These are phyloP conservation scores for Zosterops japonicus DNA, from an alignment of 2,113 vertebrate species.

Conservation along the genomic window DNA sequence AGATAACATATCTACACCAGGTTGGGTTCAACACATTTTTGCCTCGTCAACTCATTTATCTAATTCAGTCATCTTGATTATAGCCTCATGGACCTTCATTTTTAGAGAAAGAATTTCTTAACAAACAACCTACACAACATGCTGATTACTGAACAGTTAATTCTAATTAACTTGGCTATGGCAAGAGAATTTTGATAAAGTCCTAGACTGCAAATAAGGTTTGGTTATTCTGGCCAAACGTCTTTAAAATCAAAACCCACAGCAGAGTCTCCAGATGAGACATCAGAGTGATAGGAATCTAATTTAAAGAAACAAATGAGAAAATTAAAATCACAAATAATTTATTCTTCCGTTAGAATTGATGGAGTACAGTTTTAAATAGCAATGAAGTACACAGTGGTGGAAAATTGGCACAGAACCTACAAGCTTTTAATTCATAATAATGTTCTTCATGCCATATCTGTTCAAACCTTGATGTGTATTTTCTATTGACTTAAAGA, in stretches of 20 bases:
- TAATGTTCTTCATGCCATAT: conserved; percentile 61
- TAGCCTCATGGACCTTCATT: conserved; percentile 79
- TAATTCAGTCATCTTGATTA: conserved; percentile 86
- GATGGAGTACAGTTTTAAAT: conserved; percentile 93
- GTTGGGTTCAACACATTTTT: conserved; percentile 78
- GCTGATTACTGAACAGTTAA: conserved; percentile 85
- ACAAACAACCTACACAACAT: conserved; percentile 81
- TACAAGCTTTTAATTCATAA: conserved; percentile 69
- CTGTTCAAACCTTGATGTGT: conserved; percentile 63
- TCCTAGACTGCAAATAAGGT: conserved; percentile 74
- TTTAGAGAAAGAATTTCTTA: conserved; percentile 74
- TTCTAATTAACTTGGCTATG: conserved; percentile 83
- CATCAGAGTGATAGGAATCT: conserved; percentile 72
- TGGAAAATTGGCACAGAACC: conserved; percentile 80
- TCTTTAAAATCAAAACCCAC: conserved; percentile 68
- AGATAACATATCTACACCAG: conserved; percentile 79
- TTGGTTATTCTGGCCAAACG: conserved; percentile 65
- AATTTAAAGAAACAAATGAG: conserved; percentile 79
- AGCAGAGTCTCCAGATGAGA: conserved; percentile 74
- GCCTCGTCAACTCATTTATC: conserved; percentile 83
- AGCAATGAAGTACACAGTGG: conserved; percentile 87
- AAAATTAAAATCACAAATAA: conserved; percentile 89
- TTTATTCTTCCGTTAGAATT: conserved; percentile 85
- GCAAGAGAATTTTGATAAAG: conserved; percentile 81
- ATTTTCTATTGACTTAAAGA: conserved; percentile 49